Percentiles rank a stretch among this genome's conserved stretches.
Evolutionary conservation across 2,797 vertebrate genomes (phyloP).

Genomic region (Cirrhinus mrigala): DNA sequence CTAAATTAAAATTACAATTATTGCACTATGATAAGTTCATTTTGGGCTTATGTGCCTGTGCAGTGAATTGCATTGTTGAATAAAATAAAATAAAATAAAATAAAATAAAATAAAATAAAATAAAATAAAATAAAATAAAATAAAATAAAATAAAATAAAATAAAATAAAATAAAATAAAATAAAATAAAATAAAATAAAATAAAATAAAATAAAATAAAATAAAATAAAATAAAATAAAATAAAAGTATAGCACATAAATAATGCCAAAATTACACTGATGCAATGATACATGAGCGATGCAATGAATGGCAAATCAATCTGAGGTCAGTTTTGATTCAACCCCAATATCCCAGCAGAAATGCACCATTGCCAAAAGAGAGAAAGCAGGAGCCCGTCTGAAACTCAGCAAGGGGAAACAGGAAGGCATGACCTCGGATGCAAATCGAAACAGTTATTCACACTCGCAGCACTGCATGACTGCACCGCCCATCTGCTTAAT

Average conservation of each 20-base stretch:
- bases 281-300: no score
- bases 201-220: background rate
- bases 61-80: background rate
- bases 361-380: conserved; percentile 5
- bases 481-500: conserved; percentile 48
- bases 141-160: no score
- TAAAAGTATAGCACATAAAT: no score
- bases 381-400: conserved; percentile 34
- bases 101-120: background rate
- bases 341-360: conserved; percentile 27
- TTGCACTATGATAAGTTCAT: no score
- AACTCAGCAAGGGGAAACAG: conserved; percentile 46
- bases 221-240: background rate
- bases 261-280: no score
- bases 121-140: background rate
- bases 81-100: background rate
- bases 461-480: conserved; percentile 48
- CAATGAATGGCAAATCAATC: background rate
- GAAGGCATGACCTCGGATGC: conserved; percentile 62
- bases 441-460: conserved; percentile 55
- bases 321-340: background rate
- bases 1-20: background rate
- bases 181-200: no score
- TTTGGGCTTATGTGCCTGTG: background rate
- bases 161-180: no score